Base-by-base conservation (phyloP, 2,797 vertebrate genomes). In the Botia kubotai region DNA sequence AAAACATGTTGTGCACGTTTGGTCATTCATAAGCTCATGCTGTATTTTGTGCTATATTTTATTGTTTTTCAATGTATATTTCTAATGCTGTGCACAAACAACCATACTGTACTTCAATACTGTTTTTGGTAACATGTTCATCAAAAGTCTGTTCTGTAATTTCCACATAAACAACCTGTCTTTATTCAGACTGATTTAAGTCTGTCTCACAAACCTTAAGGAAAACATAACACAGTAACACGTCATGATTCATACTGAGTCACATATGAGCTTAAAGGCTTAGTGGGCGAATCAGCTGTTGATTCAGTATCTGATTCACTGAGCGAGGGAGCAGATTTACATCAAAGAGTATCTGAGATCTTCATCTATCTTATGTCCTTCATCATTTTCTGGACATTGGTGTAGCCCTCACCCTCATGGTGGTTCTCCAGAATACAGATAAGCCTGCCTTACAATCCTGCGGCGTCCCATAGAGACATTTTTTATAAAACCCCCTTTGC, bases 361-460 rank as follows among this genome's bases (percentile, higher is more conserved):
- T 39, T 65, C n/a, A 13, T 66, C 2, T 36, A 12, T 11, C 26
- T 48, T 23, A 11, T 76, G 48, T 66, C 73, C 60, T 53, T 48
- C 29, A 46, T 50, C 43, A 52, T 75, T n/a, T 75, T 52, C 53
- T 74, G 53, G 21, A 53, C 67, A 75, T 55, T 71, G 57, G 48
- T 53, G 39, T 2, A 36, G 17, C 17, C 46, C 17, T 52, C 39
- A 74, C 55, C 21, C 23, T 46, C 60, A 66, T n/a, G 10, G 4
- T 66, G 36, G 13, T 80, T 43, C 33, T 70, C 1, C 73, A 63
- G 80, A 76, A 77, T 72, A 50, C 68, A 77, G 77, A 77, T 58
- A 66, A 8, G 23, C 57, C 16, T 72, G 17, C 33, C 17, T 57
- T 77, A 29, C 46, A 65, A 6, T 58, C 23, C 26, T 26, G 6